Base-by-base conservation (phyloP, 2,797 vertebrate species). In the Acrocephalus scirpaceus region DNA sequence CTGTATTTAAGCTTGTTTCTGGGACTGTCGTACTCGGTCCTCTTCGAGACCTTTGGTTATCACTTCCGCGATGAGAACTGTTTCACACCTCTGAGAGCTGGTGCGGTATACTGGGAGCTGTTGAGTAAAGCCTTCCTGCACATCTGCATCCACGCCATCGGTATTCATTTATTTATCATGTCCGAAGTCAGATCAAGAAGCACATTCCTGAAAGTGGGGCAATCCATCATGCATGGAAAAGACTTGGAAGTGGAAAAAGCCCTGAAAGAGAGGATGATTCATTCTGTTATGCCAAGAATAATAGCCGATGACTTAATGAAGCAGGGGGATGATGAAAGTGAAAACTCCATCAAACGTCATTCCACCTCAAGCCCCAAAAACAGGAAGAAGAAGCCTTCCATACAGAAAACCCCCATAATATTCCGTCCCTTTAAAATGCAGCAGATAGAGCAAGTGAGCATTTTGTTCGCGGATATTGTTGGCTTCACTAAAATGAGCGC, bases 401-500 rank as follows among this genome's bases (percentile, higher is more conserved):
- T 99, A 62, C 99, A 99, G 57, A 98, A 99, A 67, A 98, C 98
- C 25, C 99, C 99, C 76, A 99, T 99, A 13, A 98, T 99, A 87
- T 99, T 99, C 98, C 98, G 99, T 58, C 99, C 99, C 7, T 99
- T 99, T 96, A 99, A 99, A 96, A 99, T 99, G 99, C 99, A 99
- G 96, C 98, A 99, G 86, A 99, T 99, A 93, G 98, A 98, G 81
- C 98, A 98, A 14, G 99, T 99, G 94, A 99, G 99, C 97, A 99
- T 99, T 96, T 98, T 99, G 58, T 99, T 99, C 6, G 99, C 99
- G 2, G 99, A 99, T 92, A 99, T 99, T 0, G 99, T 99, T 25
- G 99, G 99, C 81, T 99, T 99, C 97, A 99, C 99, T 3, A 99
- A 99, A 97, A 99, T 99, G 99, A 99, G 99, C 1, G 99, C 99